Evolutionary conservation across 2,113 vertebrate species (phyloP).

Genomic region (Megaleporinus macrocephalus): DNA sequence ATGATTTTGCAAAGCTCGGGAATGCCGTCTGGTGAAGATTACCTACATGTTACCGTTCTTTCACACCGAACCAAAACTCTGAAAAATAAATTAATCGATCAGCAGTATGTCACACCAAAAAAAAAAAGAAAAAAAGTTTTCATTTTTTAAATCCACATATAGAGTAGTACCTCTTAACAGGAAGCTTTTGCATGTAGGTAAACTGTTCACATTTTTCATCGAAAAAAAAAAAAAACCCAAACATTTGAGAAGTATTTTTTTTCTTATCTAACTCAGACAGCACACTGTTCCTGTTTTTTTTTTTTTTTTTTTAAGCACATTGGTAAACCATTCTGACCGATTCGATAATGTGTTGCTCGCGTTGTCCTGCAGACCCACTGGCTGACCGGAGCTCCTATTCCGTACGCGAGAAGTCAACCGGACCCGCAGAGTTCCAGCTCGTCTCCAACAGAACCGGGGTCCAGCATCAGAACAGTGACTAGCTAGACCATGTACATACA

Average conservation of each 20-base stretch:
- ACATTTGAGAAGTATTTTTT: constrained; percentile 29
- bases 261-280: constrained; percentile 45
- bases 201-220: constrained; percentile 54
- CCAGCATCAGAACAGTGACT: constrained; percentile 73
- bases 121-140: constrained; percentile 24
- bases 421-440: constrained; percentile 32
- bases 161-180: constrained; percentile 44
- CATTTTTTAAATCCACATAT: constrained; percentile 39
- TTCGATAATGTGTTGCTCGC: constrained; percentile 50
- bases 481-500: constrained; percentile 73
- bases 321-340: constrained; percentile 61
- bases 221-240: constrained; percentile 51
- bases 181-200: constrained; percentile 45
- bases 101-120: constrained; percentile 39
- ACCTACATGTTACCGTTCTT: constrained; percentile 44
- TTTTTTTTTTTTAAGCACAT: constrained; percentile 48
- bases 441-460: constrained; percentile 57
- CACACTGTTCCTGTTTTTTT: constrained; percentile 33
- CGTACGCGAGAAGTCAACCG: constrained; percentile 33
- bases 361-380: constrained; percentile 41
- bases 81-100: constrained; percentile 13
- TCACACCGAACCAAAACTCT: constrained; percentile 36
- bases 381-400: constrained; percentile 43
- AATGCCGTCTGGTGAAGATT: constrained; percentile 49
- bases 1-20: constrained; percentile 59